Evolutionary conservation across 2,113 vertebrate genomes (phyloP), one percentile per base, ranked within the genome.

Genomic region (Poeciliopsis prolifica): DNA sequence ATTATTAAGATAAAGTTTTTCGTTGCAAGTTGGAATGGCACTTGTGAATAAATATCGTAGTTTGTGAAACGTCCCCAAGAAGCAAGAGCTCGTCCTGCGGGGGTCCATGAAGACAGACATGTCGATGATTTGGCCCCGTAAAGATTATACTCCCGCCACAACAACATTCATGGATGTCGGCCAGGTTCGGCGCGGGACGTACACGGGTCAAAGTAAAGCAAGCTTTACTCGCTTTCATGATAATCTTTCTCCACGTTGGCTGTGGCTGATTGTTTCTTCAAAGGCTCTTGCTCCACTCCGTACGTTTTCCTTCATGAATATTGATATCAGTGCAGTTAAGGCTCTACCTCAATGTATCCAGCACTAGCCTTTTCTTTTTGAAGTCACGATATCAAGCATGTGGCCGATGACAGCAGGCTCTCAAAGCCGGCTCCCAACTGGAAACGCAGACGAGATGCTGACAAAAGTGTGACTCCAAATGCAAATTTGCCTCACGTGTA

Each of bases 401-500:
- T 64, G 42, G 61, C 71, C 86, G 89, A 87, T 86, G 81, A 80
- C 78, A 87, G 81, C 83, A 77, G 86, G 86, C 76, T 84, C 82
- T 85, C 72, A 77, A 37, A 48, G 44, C 44, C 19, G 44, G 44
- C 5, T 7, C 19, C 44, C 5, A 1, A 48, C 44, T 48, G 17
- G 63, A 40, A 86, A 78, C 70, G 64, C 67, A 85, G 81, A 73
- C 74, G 81, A 81, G 51, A 83, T 61, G 58, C 75, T 81, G 80
- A 81, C 81, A 80, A 70, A 66, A 13, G 80, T 91, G 17, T 19
- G 44, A 48, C 19, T 48, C 44, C 44, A 19, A 17, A 48, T 48
- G 87, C 75, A 89, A 88, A 89, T 91, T 58, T 74, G 64, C 24
- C 80, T 80, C 84, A 87, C 77, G 86, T 80, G 75, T 85, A 75